phyloP scores from a whole-genome alignment of 2,797 vertebrate genomes.

The Galaxias olidus region DNA sequence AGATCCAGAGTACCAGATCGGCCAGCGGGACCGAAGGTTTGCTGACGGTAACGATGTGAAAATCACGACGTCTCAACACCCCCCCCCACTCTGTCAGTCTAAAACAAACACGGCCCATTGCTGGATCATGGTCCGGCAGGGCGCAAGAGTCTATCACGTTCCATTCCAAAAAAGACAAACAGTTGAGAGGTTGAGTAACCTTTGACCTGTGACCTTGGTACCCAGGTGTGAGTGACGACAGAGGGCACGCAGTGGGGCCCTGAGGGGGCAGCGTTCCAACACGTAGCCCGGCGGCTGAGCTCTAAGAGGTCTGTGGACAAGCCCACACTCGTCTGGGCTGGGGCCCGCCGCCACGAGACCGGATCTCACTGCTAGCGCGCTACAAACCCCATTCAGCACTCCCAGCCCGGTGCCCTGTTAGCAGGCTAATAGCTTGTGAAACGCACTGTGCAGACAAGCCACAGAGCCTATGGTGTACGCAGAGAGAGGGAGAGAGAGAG shows the following conservation, averaged over 20 bases:
- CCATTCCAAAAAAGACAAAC: too few relatives aligned
- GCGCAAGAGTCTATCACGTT: not conserved
- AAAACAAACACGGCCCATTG: not conserved
- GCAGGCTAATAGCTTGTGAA: not conserved
- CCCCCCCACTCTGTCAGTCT: not conserved
- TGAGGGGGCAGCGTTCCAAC: conserved; percentile 51
- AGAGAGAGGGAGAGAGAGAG: too few relatives aligned
- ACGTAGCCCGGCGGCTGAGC: conserved; percentile 33
- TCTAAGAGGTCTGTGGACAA: conserved; percentile 45
- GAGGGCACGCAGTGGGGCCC: not conserved
- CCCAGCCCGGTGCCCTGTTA: not conserved
- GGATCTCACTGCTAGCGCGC: not conserved
- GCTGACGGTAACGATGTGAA: conserved; percentile 14
- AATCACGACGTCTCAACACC: not conserved
- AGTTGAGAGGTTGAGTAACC: too few relatives aligned
- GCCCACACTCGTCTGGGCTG: conserved; percentile 42
- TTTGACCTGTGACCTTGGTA: not conserved
- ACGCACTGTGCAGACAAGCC: not conserved
- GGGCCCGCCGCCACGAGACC: conserved; percentile 19
- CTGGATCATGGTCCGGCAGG: conserved; percentile 11
- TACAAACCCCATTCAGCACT: not conserved
- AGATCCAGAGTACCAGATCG: conserved; percentile 6
- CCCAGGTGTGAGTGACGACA: conserved; percentile 39
- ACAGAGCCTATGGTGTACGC: not conserved
- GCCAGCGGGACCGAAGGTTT: conserved; percentile 1